Evolutionary conservation across 2,888 invertebrate species (phyloP).

Genomic region (Agonopterix alstromeriana): DNA sequence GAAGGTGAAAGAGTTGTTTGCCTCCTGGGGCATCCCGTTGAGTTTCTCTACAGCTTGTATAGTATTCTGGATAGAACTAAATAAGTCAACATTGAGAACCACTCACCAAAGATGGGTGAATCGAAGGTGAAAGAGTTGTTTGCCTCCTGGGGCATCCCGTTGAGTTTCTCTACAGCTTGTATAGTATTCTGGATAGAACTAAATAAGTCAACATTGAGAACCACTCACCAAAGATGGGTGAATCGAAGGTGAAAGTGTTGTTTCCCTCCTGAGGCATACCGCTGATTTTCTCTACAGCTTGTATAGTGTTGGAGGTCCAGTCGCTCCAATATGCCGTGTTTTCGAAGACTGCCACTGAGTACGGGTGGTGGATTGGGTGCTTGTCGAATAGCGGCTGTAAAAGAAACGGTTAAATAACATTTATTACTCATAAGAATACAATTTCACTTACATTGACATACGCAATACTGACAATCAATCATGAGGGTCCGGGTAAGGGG

Average conservation of each 20-base stretch:
- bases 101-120: constrained; percentile 54
- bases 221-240: constrained; percentile 53
- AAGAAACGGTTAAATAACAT: background rate
- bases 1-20: no score
- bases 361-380: constrained; percentile 84
- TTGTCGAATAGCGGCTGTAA: constrained; percentile 61
- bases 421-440: no score
- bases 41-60: no score
- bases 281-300: constrained; percentile 84
- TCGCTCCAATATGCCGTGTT: constrained; percentile 94
- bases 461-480: no score
- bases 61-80: no score
- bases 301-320: constrained; percentile 85
- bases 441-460: no score
- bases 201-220: background rate
- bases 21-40: no score
- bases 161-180: constrained; percentile 85
- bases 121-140: constrained; percentile 27
- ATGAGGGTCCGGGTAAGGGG: no score
- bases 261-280: constrained; percentile 27
- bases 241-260: constrained; percentile 26
- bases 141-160: constrained; percentile 28
- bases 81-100: background rate
- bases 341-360: constrained; percentile 91
- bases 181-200: constrained; percentile 70